Conservation (phyloP, 35 echinoderm and acorn worm species). For the Patiria miniata region DNA sequence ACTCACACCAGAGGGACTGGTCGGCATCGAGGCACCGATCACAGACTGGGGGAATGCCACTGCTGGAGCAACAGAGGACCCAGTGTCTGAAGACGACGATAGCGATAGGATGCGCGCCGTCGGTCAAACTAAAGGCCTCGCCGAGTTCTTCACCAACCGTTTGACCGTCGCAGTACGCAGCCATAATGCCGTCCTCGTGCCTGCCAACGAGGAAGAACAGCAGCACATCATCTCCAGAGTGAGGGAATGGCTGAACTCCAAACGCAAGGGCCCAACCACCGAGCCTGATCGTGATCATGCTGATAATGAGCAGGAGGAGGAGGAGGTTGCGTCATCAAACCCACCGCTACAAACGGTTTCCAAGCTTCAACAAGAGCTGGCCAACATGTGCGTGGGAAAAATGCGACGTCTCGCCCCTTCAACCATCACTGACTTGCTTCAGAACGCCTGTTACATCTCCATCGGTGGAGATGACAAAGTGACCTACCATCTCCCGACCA, state of each 20-base stretch:
- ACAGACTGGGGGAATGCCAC: background rate
- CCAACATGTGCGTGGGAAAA: background rate
- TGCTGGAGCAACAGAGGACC: background rate
- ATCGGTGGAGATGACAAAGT: background rate
- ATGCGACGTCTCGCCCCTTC: background rate
- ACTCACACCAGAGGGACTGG: background rate
- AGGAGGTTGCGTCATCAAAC: too few relatives aligned
- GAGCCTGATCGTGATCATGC: background rate
- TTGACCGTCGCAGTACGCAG: background rate
- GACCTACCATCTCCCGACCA: background rate
- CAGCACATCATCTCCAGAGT: background rate
- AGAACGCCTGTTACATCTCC: background rate
- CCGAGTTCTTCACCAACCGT: background rate
- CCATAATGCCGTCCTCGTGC: background rate
- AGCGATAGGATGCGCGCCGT: background rate
- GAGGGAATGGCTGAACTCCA: background rate
- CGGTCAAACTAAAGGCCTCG: background rate
- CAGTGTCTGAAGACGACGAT: too few relatives aligned
- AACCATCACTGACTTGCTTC: background rate
- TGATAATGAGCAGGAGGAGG: background rate
- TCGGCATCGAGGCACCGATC: background rate
- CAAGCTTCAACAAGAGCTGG: background rate
- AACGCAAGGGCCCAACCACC: background rate
- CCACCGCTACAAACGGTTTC: too few relatives aligned
- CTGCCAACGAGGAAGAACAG: background rate